These are phyloP conservation scores for Amiota communis DNA, from an alignment of 2,888 invertebrate species.

Conservation along the genomic window DNA sequence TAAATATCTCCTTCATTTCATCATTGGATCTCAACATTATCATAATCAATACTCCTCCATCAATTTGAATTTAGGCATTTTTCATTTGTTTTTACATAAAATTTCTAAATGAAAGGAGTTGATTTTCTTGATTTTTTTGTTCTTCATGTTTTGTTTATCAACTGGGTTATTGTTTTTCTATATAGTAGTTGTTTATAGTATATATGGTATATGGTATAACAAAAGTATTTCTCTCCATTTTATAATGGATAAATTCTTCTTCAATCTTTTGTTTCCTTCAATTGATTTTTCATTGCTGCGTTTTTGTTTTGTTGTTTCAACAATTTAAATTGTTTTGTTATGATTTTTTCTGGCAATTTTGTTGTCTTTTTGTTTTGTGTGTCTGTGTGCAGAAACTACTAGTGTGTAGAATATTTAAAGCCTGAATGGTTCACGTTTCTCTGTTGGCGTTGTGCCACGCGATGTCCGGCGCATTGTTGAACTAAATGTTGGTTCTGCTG, in stretches of 20 bases:
- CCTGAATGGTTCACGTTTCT: slow-evolving; percentile 82
- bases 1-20: slow-evolving; percentile 23
- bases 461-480: slow-evolving; percentile 70
- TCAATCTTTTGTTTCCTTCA: slow-evolving; percentile 25
- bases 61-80: too few relatives aligned
- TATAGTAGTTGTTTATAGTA: too few relatives aligned
- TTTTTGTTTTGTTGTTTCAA: slow-evolving; percentile 15
- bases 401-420: slow-evolving; percentile 74
- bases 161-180: too few relatives aligned
- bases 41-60: too few relatives aligned
- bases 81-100: too few relatives aligned
- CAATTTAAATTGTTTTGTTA: slow-evolving; percentile 45
- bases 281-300: slow-evolving; percentile 33
- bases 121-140: slow-evolving; percentile 38
- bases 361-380: slow-evolving; percentile 26
- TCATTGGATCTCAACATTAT: too few relatives aligned
- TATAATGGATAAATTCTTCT: too few relatives aligned
- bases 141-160: slow-evolving; percentile 9
- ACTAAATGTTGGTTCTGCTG: slow-evolving; percentile 70
- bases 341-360: slow-evolving; percentile 38
- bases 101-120: slow-evolving; percentile 26
- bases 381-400: slow-evolving; percentile 48
- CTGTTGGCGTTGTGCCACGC: slow-evolving; percentile 72
- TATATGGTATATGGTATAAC: too few relatives aligned
- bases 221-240: too few relatives aligned